A percentile compares a stretch with the other conserved stretches of the same genome.
Evolutionary conservation across 53 echinoderm and acorn worm species (phyloP).

Genomic region (Henricia sp.): DNA sequence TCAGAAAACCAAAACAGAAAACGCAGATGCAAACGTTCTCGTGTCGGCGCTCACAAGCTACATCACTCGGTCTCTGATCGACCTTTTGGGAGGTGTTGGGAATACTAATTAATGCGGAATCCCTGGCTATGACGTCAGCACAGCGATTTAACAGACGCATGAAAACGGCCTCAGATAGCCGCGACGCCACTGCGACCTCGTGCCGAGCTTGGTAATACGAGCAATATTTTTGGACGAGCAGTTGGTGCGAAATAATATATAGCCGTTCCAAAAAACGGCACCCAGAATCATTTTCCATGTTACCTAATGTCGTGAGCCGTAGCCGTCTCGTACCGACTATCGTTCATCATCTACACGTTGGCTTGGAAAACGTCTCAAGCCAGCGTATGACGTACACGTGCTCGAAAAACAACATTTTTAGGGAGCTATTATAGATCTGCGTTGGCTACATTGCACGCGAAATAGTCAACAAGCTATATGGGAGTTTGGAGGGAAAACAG

Average conservation of each 20-base stretch:
- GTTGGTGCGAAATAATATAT: conserved; percentile 11
- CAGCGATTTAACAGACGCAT: conserved; percentile 41
- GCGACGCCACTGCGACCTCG: conserved; percentile 29
- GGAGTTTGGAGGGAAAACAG: conserved; percentile 33
- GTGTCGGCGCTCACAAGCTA: no score
- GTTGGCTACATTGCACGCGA: conserved; percentile 14
- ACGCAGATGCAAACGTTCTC: no score
- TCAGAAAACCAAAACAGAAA: no score
- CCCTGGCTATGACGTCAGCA: conserved; percentile 39
- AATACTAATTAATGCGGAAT: conserved; percentile 56
- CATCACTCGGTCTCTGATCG: conserved; percentile 9
- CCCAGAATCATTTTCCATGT: conserved; percentile 4
- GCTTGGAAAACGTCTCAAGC: conserved; percentile 25
- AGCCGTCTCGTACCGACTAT: conserved; percentile 15
- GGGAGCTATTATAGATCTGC: conserved; percentile 43
- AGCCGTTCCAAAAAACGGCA: not conserved
- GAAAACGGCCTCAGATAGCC: conserved; percentile 9
- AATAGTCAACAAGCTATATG: conserved; percentile 36
- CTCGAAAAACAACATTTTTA: conserved; percentile 42
- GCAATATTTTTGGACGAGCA: conserved; percentile 20
- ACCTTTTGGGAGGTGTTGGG: conserved; percentile 43
- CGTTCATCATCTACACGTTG: conserved; percentile 26
- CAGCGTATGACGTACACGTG: conserved; percentile 48
- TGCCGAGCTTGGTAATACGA: conserved; percentile 32
- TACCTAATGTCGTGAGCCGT: not conserved